A percentile compares a stretch with the other conserved stretches of the same genome.
Conservation (phyloP, 1,140 invertebrate species). For the Metaphire vulgaris region DNA sequence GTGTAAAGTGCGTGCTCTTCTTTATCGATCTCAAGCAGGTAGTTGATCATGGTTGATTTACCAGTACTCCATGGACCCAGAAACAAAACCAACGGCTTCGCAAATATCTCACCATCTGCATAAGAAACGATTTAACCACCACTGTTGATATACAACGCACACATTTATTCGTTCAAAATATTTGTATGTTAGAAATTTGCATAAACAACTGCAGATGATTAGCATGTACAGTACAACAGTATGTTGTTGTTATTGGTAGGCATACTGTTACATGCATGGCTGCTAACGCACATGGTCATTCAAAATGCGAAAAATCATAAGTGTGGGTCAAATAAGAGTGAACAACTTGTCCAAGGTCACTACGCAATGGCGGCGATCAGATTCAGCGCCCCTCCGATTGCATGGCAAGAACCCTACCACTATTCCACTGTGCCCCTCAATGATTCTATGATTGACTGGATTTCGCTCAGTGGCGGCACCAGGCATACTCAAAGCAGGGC, state of each 20-base stretch:
- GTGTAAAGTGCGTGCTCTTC: constrained; percentile 28
- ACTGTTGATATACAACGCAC: not conserved
- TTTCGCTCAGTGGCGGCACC: too few species aligned
- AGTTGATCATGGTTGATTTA: constrained; percentile 89
- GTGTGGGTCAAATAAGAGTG: too few species aligned
- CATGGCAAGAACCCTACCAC: too few species aligned
- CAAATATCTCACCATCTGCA: constrained; percentile 84
- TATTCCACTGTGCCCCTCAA: too few species aligned
- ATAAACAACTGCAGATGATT: not conserved
- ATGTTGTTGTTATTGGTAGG: not conserved
- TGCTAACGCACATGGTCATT: not conserved
- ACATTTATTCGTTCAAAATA: constrained; percentile 3
- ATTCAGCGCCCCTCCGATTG: too few species aligned
- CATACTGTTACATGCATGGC: not conserved
- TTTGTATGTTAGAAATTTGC: not conserved
- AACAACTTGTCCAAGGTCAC: too few species aligned
- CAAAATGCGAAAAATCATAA: too few species aligned
- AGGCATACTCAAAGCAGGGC: too few species aligned
- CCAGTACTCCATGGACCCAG: constrained; percentile 94
- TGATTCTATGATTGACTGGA: too few species aligned
- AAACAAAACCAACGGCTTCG: constrained; percentile 82
- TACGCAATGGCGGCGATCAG: too few species aligned
- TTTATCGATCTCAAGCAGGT: constrained; percentile 64
- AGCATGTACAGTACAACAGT: not conserved
- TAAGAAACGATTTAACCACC: constrained; percentile 2